phyloP scores from a whole-genome alignment of 2,113 vertebrate species.

The Strix aluco region DNA sequence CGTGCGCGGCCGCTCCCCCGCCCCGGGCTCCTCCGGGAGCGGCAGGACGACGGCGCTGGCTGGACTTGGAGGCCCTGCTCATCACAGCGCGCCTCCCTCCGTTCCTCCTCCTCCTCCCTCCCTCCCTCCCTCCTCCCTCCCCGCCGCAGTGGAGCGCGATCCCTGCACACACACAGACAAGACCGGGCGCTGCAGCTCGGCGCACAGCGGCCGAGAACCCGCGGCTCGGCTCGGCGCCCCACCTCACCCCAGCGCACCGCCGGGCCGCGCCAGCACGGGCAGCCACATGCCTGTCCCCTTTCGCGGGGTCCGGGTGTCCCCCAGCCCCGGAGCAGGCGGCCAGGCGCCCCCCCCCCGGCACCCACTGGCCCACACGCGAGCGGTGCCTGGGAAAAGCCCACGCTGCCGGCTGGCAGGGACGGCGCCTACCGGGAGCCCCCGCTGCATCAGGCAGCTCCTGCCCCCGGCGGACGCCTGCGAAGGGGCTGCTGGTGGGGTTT shows the following conservation, averaged over 20 bases:
- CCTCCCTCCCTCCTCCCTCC: background rate
- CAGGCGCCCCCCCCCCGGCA: background rate
- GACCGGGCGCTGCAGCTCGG: background rate
- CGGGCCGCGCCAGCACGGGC: background rate
- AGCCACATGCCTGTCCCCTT: too few relatives aligned
- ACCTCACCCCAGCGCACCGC: background rate
- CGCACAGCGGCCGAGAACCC: background rate
- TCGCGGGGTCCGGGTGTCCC: background rate
- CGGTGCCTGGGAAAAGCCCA: background rate
- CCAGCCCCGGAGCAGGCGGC: background rate
- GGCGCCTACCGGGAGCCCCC: background rate
- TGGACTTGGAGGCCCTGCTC: constrained; percentile 15
- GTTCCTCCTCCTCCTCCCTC: background rate
- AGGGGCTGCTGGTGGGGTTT: background rate
- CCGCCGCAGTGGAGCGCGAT: constrained; percentile 7
- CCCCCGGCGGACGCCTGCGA: background rate
- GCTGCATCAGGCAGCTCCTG: background rate
- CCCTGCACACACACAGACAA: background rate
- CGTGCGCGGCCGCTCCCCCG: background rate
- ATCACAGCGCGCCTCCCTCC: background rate
- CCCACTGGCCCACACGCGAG: too few relatives aligned
- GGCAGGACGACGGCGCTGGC: background rate
- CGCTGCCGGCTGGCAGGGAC: background rate
- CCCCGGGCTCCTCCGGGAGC: background rate
- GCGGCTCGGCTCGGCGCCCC: background rate